Evolutionary conservation across 2,797 vertebrate species (phyloP).

Genomic region (Geotrypetes seraphini): DNA sequence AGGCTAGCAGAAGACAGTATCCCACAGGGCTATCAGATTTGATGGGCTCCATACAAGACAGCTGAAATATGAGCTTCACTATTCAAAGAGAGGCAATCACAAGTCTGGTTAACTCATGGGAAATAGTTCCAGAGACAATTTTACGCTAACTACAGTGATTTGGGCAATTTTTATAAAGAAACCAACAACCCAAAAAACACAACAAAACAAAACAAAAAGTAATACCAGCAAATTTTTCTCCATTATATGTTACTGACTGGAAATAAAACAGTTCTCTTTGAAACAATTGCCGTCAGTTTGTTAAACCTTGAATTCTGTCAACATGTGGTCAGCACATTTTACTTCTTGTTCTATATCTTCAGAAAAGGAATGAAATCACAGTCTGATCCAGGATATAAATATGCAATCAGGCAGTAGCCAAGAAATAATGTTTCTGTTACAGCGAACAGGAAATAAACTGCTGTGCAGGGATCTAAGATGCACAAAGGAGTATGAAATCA

Average conservation of each 20-base stretch:
- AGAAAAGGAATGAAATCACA: constrained; percentile 53
- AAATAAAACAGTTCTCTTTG: constrained; percentile 72
- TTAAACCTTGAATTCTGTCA: constrained; percentile 68
- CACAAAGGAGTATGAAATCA: background rate
- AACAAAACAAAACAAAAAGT: too few species aligned
- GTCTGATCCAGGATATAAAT: constrained; percentile 53
- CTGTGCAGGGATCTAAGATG: constrained; percentile 27
- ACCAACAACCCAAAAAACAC: too few species aligned
- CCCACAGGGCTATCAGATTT: constrained; percentile 54
- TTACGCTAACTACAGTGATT: constrained; percentile 72
- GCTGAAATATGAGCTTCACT: constrained; percentile 54
- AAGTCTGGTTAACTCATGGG: constrained; percentile 66
- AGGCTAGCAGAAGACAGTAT: constrained; percentile 35
- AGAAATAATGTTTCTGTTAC: constrained; percentile 36
- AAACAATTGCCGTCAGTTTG: constrained; percentile 62
- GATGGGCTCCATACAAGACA: constrained; percentile 42
- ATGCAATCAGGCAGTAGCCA: constrained; percentile 43
- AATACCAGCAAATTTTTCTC: constrained; percentile 72
- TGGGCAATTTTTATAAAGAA: constrained; percentile 75
- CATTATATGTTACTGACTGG: constrained; percentile 68
- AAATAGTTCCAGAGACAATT: constrained; percentile 69
- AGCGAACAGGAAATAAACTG: constrained; percentile 29
- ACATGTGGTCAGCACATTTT: constrained; percentile 66
- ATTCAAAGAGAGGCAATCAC: constrained; percentile 67
- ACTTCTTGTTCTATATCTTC: constrained; percentile 55